Base-by-base conservation (phyloP, 2,888 invertebrate species). In the Hanleya hanleyi region DNA sequence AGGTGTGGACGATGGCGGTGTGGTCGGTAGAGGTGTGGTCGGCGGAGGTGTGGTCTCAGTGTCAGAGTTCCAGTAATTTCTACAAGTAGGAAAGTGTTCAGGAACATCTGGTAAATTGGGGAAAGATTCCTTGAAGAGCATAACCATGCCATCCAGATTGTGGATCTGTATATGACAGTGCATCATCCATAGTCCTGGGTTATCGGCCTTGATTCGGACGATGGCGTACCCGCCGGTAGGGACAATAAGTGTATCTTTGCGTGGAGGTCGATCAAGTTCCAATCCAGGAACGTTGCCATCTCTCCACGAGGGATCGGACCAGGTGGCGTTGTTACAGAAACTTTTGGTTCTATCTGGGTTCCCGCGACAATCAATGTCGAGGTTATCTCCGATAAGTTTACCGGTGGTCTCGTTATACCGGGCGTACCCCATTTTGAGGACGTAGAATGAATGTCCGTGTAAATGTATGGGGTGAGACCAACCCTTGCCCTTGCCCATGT, bases 151-250 rank as follows among this genome's bases (percentile, higher is more conserved):
- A 61, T 87, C 85, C 29, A 76, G 51, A 64, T 73, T 77, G 70
- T 88, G 88, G 15, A 85, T 69, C 35, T 85, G 84, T 47, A 87
- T 84, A 72, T 89, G 89, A 74, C 88, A 88, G 70, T 88, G 88
- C 76, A 87, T 77, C 50, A 85, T 77, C 89, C 89, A 89, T 26
- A 83, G 18, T 0, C 88, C 89, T 0, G 89, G 89, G 66, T 88
- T 89, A 64, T 86, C 79, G 9, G 87, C 85, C 62, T 76, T 78
- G 71, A 89, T 83, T 38, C 88, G 76, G n/a, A 88, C 71, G 0
- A 88, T 84, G 18, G 82, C 87, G 73, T 88, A 88, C 12, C 89
- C 88, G 26, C 86, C 84, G n/a, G 83, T 83, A 0, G 88, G 89
- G 7, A 89, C 83, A 1, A 87, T 84, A 9, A 89, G 75, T 7